These are phyloP conservation scores for Craseonycteris thonglongyai DNA, from an alignment of 2,113 vertebrate species.

Conservation along the genomic window DNA sequence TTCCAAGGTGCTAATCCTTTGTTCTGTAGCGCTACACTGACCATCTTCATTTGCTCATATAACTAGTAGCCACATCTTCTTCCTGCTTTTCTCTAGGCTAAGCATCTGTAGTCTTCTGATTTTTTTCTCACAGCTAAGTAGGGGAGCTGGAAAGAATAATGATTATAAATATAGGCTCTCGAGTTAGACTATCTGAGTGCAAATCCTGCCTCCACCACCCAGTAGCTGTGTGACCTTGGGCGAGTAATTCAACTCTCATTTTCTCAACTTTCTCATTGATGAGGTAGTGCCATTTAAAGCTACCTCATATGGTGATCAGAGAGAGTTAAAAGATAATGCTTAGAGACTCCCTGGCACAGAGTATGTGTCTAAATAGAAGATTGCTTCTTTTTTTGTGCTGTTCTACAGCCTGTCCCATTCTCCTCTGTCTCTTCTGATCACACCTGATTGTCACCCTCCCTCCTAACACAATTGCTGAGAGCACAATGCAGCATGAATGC, in stretches of 20 bases:
- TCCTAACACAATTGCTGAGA: neutral
- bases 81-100: neutral
- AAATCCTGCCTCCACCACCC: neutral
- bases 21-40: rapidly evolving
- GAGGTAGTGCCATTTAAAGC: neutral
- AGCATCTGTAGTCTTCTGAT: neutral
- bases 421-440: neutral
- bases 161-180: neutral
- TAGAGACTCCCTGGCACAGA: neutral
- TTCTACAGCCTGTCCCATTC: neutral
- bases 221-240: neutral
- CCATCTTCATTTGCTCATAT: rapidly evolving
- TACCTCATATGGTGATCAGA: no score
- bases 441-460: neutral
- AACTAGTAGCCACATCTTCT: neutral
- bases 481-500: no score
- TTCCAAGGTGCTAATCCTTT: neutral
- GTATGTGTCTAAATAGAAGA: neutral
- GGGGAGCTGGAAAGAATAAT: neutral
- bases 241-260: neutral
- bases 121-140: neutral
- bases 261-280: neutral
- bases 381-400: neutral
- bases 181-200: neutral
- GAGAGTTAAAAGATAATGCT: neutral